A percentile compares a stretch with the other conserved stretches of the same genome.
These are phyloP conservation scores for Struthio camelus DNA, from an alignment of 2,113 vertebrate genomes.

Conservation along the genomic window DNA sequence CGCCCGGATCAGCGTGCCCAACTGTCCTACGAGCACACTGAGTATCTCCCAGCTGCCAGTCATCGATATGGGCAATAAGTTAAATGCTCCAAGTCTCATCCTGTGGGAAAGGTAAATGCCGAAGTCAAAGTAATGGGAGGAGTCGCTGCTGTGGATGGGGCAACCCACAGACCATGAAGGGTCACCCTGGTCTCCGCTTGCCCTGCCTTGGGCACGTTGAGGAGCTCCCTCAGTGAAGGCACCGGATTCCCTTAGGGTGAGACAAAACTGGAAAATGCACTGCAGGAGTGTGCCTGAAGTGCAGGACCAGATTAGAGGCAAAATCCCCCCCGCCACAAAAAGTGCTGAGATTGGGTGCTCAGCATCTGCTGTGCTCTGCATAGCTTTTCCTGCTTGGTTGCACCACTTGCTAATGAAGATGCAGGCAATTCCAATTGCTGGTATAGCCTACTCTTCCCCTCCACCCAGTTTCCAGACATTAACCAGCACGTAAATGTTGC, in stretches of 20 bases:
- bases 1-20: not conserved
- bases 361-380: not conserved
- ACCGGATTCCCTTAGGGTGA: not conserved
- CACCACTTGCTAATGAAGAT: not conserved
- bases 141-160: not conserved
- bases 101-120: not conserved
- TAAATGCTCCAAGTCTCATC: not conserved
- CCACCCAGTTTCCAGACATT: not conserved
- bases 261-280: not conserved
- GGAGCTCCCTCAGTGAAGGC: not conserved
- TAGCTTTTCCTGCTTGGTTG: not conserved
- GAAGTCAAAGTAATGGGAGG: not conserved
- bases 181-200: no score
- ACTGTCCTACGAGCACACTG: not conserved
- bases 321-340: not conserved
- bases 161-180: no score
- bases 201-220: not conserved
- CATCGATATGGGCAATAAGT: rapidly evolving
- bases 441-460: not conserved
- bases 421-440: not conserved
- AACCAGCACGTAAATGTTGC: not conserved
- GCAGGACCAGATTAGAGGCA: not conserved
- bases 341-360: not conserved
- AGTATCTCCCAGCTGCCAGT: not conserved
- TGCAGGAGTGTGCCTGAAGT: not conserved